A percentile compares a stretch with the other conserved stretches of the same genome.
phyloP scores from a whole-genome alignment of 2,888 invertebrate genomes.

The Phortica okadai region DNA sequence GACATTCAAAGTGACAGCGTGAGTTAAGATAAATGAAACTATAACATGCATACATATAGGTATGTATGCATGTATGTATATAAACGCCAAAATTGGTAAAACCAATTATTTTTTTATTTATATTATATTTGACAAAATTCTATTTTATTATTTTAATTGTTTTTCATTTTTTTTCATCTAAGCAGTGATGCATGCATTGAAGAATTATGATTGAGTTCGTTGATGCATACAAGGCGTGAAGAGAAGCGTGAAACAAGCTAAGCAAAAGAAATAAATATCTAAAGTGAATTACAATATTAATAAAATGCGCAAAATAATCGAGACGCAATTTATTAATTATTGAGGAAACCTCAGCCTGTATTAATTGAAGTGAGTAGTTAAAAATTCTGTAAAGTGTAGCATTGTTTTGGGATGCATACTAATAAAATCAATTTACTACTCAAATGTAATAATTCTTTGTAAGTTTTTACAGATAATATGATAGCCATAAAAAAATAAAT shows the following conservation, averaged over 20 bases:
- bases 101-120: background rate
- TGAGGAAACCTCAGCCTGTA: background rate
- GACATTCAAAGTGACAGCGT: conserved; percentile 46
- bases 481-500: too few species aligned
- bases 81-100: background rate
- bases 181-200: conserved; percentile 1
- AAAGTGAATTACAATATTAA: background rate
- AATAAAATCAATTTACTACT: background rate
- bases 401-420: background rate
- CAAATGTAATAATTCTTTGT: too few species aligned
- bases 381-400: background rate
- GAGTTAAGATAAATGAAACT: conserved; percentile 35
- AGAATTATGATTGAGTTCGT: background rate
- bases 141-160: background rate
- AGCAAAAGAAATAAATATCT: background rate
- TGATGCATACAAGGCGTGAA: conserved; percentile 10
- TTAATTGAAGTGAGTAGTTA: background rate
- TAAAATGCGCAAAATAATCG: background rate
- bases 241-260: background rate
- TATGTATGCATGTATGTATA: conserved; percentile 19
- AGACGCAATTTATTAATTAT: background rate
- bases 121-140: background rate
- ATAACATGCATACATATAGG: conserved; percentile 28
- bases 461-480: too few species aligned
- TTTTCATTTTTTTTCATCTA: background rate